These are phyloP conservation scores for Oncopodura yosiiana DNA, from an alignment of 1,140 invertebrate genomes.

Conservation along the genomic window DNA sequence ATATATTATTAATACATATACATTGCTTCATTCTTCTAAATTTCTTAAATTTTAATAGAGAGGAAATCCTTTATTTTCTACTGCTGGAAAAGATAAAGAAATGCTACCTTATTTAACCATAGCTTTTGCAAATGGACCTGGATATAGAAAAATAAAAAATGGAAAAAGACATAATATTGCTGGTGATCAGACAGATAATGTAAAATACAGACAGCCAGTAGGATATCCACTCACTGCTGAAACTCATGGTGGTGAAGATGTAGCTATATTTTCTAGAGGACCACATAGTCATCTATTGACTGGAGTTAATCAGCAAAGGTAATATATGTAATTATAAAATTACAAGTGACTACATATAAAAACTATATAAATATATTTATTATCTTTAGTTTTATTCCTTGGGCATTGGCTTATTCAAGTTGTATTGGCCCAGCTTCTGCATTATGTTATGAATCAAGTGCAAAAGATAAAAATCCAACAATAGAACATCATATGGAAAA, in stretches of 20 bases:
- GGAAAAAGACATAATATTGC: constrained; percentile 37
- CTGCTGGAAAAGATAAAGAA: constrained; percentile 52
- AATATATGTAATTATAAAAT: too few species aligned
- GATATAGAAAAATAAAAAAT: constrained; percentile 44
- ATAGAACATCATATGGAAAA: too few species aligned
- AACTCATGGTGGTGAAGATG: constrained; percentile 75
- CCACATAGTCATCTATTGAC: constrained; percentile 45
- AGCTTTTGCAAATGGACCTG: constrained; percentile 62
- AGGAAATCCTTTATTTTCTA: constrained; percentile 14
- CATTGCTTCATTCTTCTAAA: not conserved
- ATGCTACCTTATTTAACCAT: constrained; percentile 59
- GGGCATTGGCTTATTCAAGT: constrained; percentile 61
- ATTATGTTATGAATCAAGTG: too few species aligned
- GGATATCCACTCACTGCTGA: constrained; percentile 63
- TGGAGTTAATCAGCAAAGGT: constrained; percentile 52
- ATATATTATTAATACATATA: not conserved
- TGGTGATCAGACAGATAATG: constrained; percentile 37
- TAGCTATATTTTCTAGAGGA: constrained; percentile 68
- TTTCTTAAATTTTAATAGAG: too few species aligned
- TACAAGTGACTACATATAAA: too few species aligned
- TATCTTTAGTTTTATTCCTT: constrained; percentile 65
- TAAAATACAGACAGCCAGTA: constrained; percentile 41
- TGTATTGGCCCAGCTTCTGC: constrained; percentile 51
- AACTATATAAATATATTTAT: too few species aligned
- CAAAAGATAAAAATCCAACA: too few species aligned